phyloP scores from a whole-genome alignment of 2,888 invertebrate genomes.

The Epirrita christyi region DNA sequence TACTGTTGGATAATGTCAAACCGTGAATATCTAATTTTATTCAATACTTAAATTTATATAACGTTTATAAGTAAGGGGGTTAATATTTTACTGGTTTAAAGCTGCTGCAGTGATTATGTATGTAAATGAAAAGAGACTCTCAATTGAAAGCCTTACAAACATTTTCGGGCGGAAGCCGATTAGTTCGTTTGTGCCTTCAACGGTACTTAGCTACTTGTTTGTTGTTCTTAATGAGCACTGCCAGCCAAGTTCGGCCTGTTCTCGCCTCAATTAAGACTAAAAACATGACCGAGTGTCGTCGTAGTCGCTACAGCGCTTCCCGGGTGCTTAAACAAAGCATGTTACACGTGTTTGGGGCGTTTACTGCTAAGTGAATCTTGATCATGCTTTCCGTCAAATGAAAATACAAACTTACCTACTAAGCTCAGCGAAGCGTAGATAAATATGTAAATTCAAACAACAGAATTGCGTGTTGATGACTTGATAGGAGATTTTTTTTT shows the following conservation, averaged over 20 bases:
- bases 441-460: no score
- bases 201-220: slow-evolving; percentile 79
- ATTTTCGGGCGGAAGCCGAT: slow-evolving; percentile 68
- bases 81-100: no score
- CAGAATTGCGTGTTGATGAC: no score
- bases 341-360: slow-evolving; percentile 25
- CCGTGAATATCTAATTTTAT: no score
- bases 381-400: no score
- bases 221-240: slow-evolving; percentile 82
- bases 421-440: no score
- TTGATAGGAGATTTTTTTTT: no score
- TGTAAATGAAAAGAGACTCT: slow-evolving; percentile 28
- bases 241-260: slow-evolving; percentile 77
- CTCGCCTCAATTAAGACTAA: slow-evolving; percentile 80
- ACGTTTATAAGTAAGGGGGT: no score
- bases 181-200: slow-evolving; percentile 61
- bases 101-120: no score
- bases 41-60: no score
- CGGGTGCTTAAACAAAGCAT: slow-evolving; percentile 14
- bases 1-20: no score
- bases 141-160: slow-evolving; percentile 33
- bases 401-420: no score
- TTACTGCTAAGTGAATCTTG: slow-evolving; percentile 15
- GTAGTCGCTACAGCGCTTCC: slow-evolving; percentile 30
- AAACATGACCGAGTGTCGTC: slow-evolving; percentile 75